Percentiles rank a stretch among this genome's conserved stretches.
Evolutionary conservation across 2,797 vertebrate species (phyloP).

Genomic region (Mustela erminea): DNA sequence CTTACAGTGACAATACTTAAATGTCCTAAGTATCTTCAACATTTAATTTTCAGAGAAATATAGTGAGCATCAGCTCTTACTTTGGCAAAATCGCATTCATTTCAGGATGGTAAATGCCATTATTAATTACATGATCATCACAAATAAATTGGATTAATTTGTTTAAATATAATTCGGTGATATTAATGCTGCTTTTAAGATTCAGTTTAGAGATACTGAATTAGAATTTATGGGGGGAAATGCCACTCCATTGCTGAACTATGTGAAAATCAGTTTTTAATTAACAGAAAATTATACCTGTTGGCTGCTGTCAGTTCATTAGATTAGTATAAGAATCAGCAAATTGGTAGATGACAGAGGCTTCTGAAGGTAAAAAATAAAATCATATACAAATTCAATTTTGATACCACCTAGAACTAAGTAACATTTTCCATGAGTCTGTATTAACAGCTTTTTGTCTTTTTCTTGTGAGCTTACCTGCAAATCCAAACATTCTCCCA

Average conservation of each 20-base stretch:
- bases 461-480: conserved; percentile 34
- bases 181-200: neutral
- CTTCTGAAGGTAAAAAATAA: conserved; percentile 37
- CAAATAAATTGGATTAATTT: conserved; percentile 62
- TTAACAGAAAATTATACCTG: conserved; percentile 61
- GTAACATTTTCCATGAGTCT: conserved; percentile 35
- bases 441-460: neutral
- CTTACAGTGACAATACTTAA: conserved; percentile 6
- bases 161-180: conserved; percentile 51
- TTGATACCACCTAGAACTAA: conserved; percentile 47
- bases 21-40: conserved; percentile 50
- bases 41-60: neutral
- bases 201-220: conserved; percentile 49
- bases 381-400: conserved; percentile 13
- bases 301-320: neutral
- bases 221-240: conserved; percentile 58
- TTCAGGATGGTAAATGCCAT: conserved; percentile 39
- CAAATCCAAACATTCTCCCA: conserved; percentile 39
- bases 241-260: conserved; percentile 45
- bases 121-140: conserved; percentile 53
- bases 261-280: conserved; percentile 62
- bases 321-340: conserved; percentile 3
- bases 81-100: conserved; percentile 56
- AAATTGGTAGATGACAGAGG: conserved; percentile 15
- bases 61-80: conserved; percentile 16